Conservation (phyloP, 2,113 vertebrate species). For the Nothobranchius kuhntae region DNA sequence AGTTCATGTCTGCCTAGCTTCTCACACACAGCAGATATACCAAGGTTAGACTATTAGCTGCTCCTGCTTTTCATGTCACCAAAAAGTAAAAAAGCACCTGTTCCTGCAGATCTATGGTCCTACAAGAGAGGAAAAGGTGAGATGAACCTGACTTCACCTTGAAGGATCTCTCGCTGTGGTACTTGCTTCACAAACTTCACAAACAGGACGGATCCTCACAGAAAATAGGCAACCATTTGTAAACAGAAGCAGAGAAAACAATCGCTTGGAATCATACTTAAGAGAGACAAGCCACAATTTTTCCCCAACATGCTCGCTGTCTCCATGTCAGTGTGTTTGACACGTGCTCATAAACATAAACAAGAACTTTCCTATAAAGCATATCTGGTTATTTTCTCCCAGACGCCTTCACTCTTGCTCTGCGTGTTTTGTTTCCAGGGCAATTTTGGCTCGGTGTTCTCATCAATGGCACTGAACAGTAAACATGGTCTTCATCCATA, state of each 20-base stretch:
- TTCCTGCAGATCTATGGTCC: slow-evolving; percentile 3
- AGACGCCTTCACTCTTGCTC: slow-evolving; percentile 15
- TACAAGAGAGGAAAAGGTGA: not conserved
- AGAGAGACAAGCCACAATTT: slow-evolving; percentile 35
- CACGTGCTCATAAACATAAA: slow-evolving; percentile 49
- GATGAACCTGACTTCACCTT: slow-evolving; percentile 35
- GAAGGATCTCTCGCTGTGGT: slow-evolving; percentile 6
- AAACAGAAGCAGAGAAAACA: slow-evolving; percentile 29
- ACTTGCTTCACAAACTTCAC: slow-evolving; percentile 26
- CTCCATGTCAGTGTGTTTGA: slow-evolving; percentile 45
- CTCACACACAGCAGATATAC: slow-evolving; percentile 15
- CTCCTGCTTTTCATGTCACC: too few relatives aligned
- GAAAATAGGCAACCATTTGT: slow-evolving; percentile 24
- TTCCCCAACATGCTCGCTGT: slow-evolving; percentile 2
- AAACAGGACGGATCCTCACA: slow-evolving; percentile 22
- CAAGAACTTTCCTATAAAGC: slow-evolving; percentile 37
- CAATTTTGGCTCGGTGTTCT: slow-evolving; percentile 57
- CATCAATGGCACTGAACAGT: slow-evolving; percentile 27
- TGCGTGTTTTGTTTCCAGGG: slow-evolving; percentile 51
- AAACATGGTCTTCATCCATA: slow-evolving; percentile 45
- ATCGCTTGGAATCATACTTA: slow-evolving; percentile 28
- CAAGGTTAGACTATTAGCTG: not conserved
- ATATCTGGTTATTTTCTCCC: slow-evolving; percentile 48
- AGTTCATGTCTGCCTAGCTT: slow-evolving; percentile 9
- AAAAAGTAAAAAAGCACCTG: slow-evolving; percentile 1